Conservation (phyloP, 2,888 invertebrate species). For the Drosophila vallismaia region DNA sequence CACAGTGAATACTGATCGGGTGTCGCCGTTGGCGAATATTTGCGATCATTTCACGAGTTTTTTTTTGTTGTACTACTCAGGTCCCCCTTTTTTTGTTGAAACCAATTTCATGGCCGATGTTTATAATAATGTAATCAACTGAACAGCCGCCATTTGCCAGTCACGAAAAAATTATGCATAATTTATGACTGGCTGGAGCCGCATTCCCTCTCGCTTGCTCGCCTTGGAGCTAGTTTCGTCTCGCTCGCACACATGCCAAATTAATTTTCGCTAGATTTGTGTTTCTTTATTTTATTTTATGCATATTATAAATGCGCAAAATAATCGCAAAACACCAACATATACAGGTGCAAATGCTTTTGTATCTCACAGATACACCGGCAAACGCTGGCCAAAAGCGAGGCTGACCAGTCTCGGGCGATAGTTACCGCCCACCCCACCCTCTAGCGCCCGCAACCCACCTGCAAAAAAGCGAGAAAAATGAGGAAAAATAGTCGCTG, state of each 20-base stretch:
- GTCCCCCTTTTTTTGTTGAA: background rate
- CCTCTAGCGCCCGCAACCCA: background rate
- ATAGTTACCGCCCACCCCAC: constrained; percentile 37
- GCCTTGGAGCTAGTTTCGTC: constrained; percentile 32
- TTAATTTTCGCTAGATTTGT: constrained; percentile 37
- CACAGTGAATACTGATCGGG: constrained; percentile 27
- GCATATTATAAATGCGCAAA: constrained; percentile 65
- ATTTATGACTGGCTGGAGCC: constrained; percentile 73
- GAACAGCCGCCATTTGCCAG: constrained; percentile 68
- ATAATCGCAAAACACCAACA: constrained; percentile 37
- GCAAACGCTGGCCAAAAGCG: constrained; percentile 3
- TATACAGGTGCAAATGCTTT: constrained; percentile 8
- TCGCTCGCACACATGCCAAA: constrained; percentile 37
- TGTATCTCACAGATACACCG: constrained; percentile 11
- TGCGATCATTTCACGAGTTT: background rate
- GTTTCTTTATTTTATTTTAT: constrained; percentile 62
- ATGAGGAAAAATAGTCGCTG: constrained; percentile 31
- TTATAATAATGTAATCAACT: constrained; percentile 48
- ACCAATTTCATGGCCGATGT: constrained; percentile 41
- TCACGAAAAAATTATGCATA: constrained; percentile 67
- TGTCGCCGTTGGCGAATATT: constrained; percentile 2
- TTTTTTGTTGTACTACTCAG: background rate
- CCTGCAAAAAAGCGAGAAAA: constrained; percentile 37
- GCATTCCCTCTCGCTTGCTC: constrained; percentile 16
- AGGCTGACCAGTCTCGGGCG: constrained; percentile 62